Evolutionary conservation across 2,797 vertebrate genomes (phyloP).

Genomic region (Chiroxiphia lanceolata): DNA sequence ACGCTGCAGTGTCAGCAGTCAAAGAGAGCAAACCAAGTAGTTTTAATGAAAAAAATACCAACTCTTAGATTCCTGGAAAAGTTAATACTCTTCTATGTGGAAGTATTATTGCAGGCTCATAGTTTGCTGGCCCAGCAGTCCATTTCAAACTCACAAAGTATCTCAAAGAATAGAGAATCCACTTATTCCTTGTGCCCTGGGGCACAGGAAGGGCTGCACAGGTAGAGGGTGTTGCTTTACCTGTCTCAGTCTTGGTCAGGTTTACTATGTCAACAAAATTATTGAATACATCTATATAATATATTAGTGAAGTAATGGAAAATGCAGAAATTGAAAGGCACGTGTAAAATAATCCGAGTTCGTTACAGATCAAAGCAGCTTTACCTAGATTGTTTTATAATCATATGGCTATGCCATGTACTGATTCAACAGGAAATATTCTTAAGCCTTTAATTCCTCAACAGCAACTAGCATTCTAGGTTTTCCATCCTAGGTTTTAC

Average conservation of each 20-base stretch:
- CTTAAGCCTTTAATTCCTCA: background rate
- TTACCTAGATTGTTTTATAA: background rate
- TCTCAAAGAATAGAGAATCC: background rate
- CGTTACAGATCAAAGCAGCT: background rate
- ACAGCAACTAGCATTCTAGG: background rate
- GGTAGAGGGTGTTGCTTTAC: background rate
- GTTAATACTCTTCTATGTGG: background rate
- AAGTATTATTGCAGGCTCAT: background rate
- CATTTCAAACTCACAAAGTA: background rate
- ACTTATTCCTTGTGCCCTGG: background rate
- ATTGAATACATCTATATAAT: no score
- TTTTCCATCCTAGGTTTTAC: background rate
- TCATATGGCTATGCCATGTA: background rate
- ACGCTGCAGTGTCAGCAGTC: background rate
- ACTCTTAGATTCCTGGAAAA: background rate
- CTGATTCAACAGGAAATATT: background rate
- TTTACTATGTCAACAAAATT: background rate
- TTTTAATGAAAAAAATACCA: background rate
- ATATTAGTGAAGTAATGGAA: background rate
- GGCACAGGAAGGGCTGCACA: background rate
- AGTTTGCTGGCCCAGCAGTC: background rate
- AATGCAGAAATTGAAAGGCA: background rate
- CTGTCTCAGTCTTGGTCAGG: background rate
- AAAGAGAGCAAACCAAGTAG: background rate
- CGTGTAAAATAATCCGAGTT: fast-evolving